Evolutionary conservation across 1,140 invertebrate genomes (phyloP), one percentile per base, ranked within the genome.

Genomic region (Belonocnema kinseyi): DNA sequence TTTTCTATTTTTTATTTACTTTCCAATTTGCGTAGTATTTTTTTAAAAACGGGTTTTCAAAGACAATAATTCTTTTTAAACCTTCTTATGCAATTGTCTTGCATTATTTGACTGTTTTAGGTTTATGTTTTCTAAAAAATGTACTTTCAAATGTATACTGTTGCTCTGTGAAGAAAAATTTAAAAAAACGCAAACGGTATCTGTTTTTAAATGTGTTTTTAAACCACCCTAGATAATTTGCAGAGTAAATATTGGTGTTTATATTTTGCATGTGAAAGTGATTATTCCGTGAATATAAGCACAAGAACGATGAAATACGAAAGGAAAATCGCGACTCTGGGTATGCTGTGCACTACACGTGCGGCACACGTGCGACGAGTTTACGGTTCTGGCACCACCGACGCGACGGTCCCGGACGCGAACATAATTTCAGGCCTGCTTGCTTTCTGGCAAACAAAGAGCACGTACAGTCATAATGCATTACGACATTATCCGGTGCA

Each of bases 391-490:
- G 77, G 70, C 75, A 79, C 66, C 73, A 77, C 75, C 77, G 80
- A 81, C 80, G 77, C 77, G 80, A 81, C 80, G 77, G 77, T 75
- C 53, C 75, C 52, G 72, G 61, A 66, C 61, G 61, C 26, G 61
- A 66, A 46, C 61, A 66, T 66, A 66, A 66, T 66, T 66, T 66
- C 61, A 66, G 61, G 61, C 61, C 61, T 66, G 61, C 58, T 54
- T 76, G 72, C 76, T 54, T 71, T 56, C 73, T 70, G 73, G 61
- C 77, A 51, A 77, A 73, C 72, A 81, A 81, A 81, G 77, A 81
- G 78, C 80, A 81, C 75, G 75, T 79, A 77, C 75, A 71, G 73
- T 76, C 56, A 74, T 78, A 78, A 80, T 76, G 78, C 66, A 78
- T 81, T 81, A 81, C 80, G 77, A 79, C 74, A 79, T 80, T 75